These are phyloP conservation scores for Camponotus vicinus DNA, from an alignment of 1,140 invertebrate species.

Conservation along the genomic window DNA sequence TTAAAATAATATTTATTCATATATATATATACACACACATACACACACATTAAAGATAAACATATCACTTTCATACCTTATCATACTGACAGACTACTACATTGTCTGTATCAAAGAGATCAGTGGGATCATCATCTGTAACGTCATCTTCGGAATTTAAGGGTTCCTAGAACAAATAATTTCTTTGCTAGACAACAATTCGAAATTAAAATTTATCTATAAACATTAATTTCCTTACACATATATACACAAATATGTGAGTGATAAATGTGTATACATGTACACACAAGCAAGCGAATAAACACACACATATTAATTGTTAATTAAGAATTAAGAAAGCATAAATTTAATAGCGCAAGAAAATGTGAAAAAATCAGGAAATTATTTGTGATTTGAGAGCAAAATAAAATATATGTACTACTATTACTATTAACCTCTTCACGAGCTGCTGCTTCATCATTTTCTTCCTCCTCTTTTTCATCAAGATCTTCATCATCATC, in stretches of 20 bases:
- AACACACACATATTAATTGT: too few relatives aligned
- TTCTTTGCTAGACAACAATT: slow-evolving; percentile 2
- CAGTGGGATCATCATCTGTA: slow-evolving; percentile 97
- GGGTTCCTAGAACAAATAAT: slow-evolving; percentile 90
- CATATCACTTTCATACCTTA: slow-evolving; percentile 89
- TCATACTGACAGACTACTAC: slow-evolving; percentile 99
- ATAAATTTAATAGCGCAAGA: too few relatives aligned
- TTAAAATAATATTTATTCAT: slow-evolving; percentile 14
- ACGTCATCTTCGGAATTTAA: slow-evolving; percentile 98
- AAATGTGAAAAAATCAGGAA: too few relatives aligned
- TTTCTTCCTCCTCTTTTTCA: slow-evolving; percentile 92
- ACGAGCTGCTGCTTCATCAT: slow-evolving; percentile 86
- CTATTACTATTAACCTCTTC: slow-evolving; percentile 84
- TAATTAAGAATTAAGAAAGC: too few relatives aligned
- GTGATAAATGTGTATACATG: too few relatives aligned
- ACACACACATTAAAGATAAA: slow-evolving; percentile 5
- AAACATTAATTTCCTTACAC: slow-evolving; percentile 86
- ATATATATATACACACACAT: slow-evolving; percentile 61
- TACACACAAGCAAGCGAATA: too few relatives aligned
- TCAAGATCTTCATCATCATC: slow-evolving; percentile 90
- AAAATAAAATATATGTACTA: too few relatives aligned
- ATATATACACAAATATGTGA: too few relatives aligned
- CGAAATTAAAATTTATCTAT: background rate
- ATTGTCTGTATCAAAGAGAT: slow-evolving; percentile 99
- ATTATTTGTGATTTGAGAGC: too few relatives aligned